A percentile compares a stretch with the other conserved stretches of the same genome.
Evolutionary conservation across 2,888 invertebrate genomes (phyloP).

Genomic region (Heliconius charithonia): DNA sequence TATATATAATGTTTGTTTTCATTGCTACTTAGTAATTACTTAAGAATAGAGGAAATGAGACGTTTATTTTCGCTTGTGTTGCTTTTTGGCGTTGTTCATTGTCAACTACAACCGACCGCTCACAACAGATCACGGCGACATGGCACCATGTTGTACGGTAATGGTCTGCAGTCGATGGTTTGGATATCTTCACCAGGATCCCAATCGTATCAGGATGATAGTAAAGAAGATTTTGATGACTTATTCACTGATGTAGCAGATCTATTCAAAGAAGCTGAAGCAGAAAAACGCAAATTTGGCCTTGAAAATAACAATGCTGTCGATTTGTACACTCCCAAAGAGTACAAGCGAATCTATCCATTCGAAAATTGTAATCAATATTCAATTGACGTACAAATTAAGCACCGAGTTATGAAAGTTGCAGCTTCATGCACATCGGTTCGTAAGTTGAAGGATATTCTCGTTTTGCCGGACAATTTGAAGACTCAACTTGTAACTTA

Average conservation of each 20-base stretch:
- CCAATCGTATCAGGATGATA: constrained; percentile 19
- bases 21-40: not conserved
- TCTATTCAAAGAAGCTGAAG: not conserved
- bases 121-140: too few relatives aligned
- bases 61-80: not conserved
- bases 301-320: not conserved
- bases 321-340: not conserved
- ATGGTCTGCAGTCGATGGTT: not conserved
- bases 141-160: not conserved
- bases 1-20: not conserved
- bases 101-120: not conserved
- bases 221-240: constrained; percentile 4
- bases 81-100: constrained; percentile 1
- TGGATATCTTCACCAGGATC: not conserved
- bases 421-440: not conserved
- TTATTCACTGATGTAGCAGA: not conserved
- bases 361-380: not conserved
- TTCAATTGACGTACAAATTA: not conserved
- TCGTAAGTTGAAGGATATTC: not conserved
- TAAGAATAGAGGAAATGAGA: not conserved
- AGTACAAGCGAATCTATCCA: constrained; percentile 10
- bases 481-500: not conserved
- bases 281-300: not conserved
- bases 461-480: not conserved
- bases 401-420: constrained; percentile 7